These are phyloP conservation scores for Ennomos fuscantarius DNA, from an alignment of 2,888 invertebrate genomes.

Conservation along the genomic window DNA sequence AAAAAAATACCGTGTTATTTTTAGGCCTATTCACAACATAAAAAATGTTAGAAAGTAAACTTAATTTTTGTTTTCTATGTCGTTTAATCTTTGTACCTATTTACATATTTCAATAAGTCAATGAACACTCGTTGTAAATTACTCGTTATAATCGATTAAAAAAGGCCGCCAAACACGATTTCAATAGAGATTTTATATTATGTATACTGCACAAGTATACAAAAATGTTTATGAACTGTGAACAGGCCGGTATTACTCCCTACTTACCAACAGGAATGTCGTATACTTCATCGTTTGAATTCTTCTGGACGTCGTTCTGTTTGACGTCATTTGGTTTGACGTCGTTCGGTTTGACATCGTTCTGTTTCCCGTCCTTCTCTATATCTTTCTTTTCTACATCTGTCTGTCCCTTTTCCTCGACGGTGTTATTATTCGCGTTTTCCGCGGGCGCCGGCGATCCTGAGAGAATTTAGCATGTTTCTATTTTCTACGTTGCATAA, in stretches of 20 bases:
- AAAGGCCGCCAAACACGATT: too few species aligned
- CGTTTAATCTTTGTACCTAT: too few species aligned
- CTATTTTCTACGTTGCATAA: conserved; percentile 47
- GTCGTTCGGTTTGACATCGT: conserved; percentile 43
- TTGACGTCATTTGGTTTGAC: conserved; percentile 48
- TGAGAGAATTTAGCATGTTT: conserved; percentile 62
- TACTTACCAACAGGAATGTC: conserved; percentile 81
- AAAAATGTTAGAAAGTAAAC: too few species aligned
- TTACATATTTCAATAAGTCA: too few species aligned
- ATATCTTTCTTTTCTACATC: conserved; percentile 59
- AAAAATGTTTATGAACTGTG: conserved; percentile 31
- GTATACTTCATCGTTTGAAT: conserved; percentile 68
- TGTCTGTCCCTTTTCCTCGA: conserved; percentile 65
- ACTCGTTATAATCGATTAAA: too few species aligned
- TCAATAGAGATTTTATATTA: not conserved
- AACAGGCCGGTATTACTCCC: conserved; percentile 35
- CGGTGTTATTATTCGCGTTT: conserved; percentile 68
- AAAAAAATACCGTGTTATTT: too few species aligned
- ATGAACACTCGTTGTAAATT: too few species aligned
- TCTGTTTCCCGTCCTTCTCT: conserved; percentile 60
- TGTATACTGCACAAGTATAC: not conserved
- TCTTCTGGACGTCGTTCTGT: conserved; percentile 62
- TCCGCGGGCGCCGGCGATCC: conserved; percentile 67
- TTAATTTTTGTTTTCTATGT: too few species aligned
- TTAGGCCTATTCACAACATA: too few species aligned